These are phyloP conservation scores for Silvanus unidentatus DNA, from an alignment of 2,888 invertebrate genomes.

Conservation along the genomic window DNA sequence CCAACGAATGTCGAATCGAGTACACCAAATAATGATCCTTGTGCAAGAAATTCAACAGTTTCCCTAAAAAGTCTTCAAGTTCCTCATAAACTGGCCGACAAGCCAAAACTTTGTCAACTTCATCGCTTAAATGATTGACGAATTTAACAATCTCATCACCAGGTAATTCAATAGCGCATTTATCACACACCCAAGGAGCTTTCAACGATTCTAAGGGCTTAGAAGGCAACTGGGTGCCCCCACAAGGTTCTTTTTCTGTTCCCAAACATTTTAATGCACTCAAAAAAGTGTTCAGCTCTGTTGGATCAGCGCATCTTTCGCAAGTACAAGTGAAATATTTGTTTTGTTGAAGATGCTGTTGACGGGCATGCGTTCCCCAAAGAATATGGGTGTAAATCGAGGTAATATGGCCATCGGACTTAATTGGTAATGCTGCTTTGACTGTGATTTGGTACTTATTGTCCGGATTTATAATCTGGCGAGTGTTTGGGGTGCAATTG, in stretches of 20 bases:
- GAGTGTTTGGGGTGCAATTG: constrained; percentile 66
- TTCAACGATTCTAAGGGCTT: constrained; percentile 45
- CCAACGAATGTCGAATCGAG: constrained; percentile 62
- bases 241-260: constrained; percentile 53
- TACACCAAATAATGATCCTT: constrained; percentile 61
- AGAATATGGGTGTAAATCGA: constrained; percentile 67
- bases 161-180: constrained; percentile 57
- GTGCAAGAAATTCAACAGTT: constrained; percentile 59
- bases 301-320: constrained; percentile 61
- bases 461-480: constrained; percentile 59
- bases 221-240: constrained; percentile 61
- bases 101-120: constrained; percentile 59
- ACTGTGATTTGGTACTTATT: constrained; percentile 55
- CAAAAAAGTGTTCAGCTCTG: constrained; percentile 56
- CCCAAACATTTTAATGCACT: constrained; percentile 62
- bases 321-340: constrained; percentile 69
- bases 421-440: constrained; percentile 59
- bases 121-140: constrained; percentile 61
- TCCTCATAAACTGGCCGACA: constrained; percentile 50
- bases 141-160: constrained; percentile 59
- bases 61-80: constrained; percentile 59
- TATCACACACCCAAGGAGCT: constrained; percentile 62
- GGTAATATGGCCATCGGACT: constrained; percentile 61
- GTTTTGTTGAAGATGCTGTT: constrained; percentile 52
- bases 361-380: constrained; percentile 61